Evolutionary conservation across 2,113 vertebrate species (phyloP).

Genomic region (Heliornis fulica): DNA sequence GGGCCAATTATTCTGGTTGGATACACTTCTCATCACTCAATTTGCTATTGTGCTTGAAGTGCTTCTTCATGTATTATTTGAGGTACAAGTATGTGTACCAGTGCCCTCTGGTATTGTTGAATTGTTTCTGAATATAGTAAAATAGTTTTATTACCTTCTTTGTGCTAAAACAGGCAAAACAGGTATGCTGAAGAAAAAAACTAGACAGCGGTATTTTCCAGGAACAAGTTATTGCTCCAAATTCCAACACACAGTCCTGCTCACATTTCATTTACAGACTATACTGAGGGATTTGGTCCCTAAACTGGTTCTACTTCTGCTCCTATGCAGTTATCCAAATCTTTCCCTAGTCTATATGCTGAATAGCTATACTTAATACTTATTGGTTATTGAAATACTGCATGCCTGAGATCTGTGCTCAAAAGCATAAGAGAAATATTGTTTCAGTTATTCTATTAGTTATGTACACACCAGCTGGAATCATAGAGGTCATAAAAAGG

Average conservation of each 20-base stretch:
- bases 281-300: rapidly evolving
- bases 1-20: conserved; percentile 15
- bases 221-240: not conserved
- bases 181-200: not conserved
- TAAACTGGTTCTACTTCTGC: not conserved
- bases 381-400: not conserved
- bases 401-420: not conserved
- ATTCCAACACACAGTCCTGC: not conserved
- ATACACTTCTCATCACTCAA: conserved; percentile 10
- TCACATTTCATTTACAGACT: not conserved
- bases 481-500: not conserved
- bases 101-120: not conserved
- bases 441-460: not conserved
- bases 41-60: not conserved
- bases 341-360: not conserved
- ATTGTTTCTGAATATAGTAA: not conserved
- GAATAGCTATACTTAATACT: not conserved
- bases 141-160: not conserved
- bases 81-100: not conserved
- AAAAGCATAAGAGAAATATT: not conserved
- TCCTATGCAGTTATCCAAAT: not conserved
- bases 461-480: not conserved
- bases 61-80: not conserved
- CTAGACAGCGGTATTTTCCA: not conserved
- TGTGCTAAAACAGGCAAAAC: not conserved